Percentiles rank a stretch among this genome's conserved stretches.
These are phyloP conservation scores for Maconellicoccus hirsutus DNA, from an alignment of 1,140 invertebrate species.

Conservation along the genomic window DNA sequence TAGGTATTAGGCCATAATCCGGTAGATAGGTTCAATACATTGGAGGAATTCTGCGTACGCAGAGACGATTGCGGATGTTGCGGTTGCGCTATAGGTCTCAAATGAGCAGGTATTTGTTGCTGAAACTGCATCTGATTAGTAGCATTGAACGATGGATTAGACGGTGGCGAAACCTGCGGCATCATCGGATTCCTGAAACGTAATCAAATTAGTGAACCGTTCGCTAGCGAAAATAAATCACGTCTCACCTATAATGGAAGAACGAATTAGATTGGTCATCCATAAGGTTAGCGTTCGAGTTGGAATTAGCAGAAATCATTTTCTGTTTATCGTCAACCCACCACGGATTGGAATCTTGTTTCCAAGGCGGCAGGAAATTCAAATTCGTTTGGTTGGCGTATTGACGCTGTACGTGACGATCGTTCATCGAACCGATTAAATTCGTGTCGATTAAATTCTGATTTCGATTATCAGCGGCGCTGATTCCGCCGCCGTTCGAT, in stretches of 20 bases:
- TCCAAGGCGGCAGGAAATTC: conserved; percentile 12
- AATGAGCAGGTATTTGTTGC: not conserved
- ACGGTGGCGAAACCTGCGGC: not conserved
- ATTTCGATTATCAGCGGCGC: not conserved
- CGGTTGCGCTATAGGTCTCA: not conserved
- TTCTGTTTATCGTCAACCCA: not conserved
- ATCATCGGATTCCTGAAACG: not conserved
- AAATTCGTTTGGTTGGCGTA: not conserved
- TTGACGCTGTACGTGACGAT: not conserved
- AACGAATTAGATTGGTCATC: conserved; percentile 7
- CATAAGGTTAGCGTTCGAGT: not conserved
- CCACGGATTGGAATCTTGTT: not conserved
- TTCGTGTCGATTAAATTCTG: not conserved
- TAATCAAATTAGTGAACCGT: not conserved
- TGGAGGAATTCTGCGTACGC: not conserved
- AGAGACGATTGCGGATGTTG: not conserved
- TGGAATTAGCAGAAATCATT: not conserved
- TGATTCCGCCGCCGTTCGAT: not conserved
- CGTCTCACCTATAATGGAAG: conserved; percentile 13
- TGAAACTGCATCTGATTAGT: conserved; percentile 5
- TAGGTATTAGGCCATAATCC: conserved; percentile 2
- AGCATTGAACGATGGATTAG: not conserved
- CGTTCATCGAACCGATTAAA: not conserved
- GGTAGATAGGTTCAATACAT: not conserved
- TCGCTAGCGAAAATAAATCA: not conserved